These are phyloP conservation scores for Hylyphantes graminicola DNA, from an alignment of 1,140 invertebrate genomes.

Conservation along the genomic window DNA sequence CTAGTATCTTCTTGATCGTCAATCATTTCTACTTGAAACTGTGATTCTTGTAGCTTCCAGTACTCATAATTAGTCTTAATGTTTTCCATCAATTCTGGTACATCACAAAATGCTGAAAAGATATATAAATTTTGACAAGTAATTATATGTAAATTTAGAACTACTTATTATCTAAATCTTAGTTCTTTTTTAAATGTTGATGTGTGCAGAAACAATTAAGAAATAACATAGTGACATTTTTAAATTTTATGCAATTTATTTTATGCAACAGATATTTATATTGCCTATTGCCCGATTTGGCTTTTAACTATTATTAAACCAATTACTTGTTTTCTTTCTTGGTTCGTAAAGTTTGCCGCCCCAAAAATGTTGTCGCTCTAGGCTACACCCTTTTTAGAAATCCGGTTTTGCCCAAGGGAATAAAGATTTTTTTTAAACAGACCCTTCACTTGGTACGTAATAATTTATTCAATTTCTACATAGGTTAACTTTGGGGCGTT, in stretches of 20 bases:
- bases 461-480: no score
- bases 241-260: no score
- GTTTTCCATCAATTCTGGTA: conserved; percentile 87
- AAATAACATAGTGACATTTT: no score
- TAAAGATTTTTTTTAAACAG: no score
- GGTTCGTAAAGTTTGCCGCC: no score
- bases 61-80: conserved; percentile 88
- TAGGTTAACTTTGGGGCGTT: no score
- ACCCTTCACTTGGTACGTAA: no score
- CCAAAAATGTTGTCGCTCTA: no score
- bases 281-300: background rate
- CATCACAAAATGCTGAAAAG: conserved; percentile 86
- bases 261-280: background rate
- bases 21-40: conserved; percentile 5
- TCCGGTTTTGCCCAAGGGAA: no score
- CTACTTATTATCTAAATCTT: background rate
- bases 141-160: background rate
- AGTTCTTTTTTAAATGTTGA: background rate
- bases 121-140: conserved; percentile 27
- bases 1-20: conserved; percentile 4
- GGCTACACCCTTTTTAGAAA: no score
- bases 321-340: no score
- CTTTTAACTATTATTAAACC: no score
- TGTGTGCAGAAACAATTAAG: background rate
- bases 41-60: conserved; percentile 80